Conservation (phyloP, 2,113 vertebrate species). For the Prunella himalayana region DNA sequence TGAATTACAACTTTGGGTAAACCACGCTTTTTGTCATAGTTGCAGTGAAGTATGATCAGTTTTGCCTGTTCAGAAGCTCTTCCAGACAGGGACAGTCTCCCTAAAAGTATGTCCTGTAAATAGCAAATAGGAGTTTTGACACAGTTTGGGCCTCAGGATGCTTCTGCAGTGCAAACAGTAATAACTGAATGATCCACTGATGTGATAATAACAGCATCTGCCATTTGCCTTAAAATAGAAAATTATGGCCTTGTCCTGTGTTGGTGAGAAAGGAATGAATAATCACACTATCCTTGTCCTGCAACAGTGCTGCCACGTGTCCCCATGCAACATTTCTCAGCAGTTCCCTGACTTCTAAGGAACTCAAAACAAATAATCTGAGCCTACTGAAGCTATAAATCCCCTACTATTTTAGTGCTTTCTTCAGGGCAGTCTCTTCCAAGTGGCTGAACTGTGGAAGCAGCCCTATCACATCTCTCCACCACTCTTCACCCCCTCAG, state of each 20-base stretch:
- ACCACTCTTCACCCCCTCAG: not conserved
- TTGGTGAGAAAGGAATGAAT: not conserved
- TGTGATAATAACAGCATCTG: not conserved
- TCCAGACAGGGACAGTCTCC: not conserved
- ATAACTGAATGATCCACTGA: not conserved
- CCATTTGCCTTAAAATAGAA: not conserved
- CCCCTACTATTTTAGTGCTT: not conserved
- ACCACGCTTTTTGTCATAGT: not conserved
- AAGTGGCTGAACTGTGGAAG: not conserved
- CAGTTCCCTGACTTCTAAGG: not conserved
- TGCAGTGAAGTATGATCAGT: not conserved
- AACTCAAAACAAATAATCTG: not conserved
- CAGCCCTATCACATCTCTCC: not conserved
- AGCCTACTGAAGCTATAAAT: not conserved
- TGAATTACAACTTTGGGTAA: not conserved
- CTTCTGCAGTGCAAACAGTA: not conserved
- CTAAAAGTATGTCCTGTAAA: not conserved
- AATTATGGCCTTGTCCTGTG: not conserved
- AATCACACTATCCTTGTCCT: not conserved
- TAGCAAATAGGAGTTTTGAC: not conserved
- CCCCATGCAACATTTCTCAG: not conserved
- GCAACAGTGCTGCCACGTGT: not conserved
- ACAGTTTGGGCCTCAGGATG: not conserved
- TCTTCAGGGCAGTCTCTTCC: not conserved
- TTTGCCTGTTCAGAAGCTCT: not conserved